Conservation (phyloP, 2,888 invertebrate genomes). For the Hipparchia semele region DNA sequence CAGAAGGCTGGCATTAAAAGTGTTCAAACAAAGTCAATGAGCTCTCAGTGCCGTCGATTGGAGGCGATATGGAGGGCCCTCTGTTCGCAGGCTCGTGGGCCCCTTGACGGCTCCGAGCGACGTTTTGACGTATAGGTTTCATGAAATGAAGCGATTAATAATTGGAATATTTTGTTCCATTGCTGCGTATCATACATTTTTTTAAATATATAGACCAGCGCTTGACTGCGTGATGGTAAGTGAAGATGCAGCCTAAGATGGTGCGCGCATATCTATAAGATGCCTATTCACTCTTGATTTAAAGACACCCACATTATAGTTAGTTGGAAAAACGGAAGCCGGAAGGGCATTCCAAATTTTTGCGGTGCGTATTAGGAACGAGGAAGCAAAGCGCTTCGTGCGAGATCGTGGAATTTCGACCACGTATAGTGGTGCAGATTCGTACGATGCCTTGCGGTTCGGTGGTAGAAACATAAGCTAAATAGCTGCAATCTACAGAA, state of each 20-base stretch:
- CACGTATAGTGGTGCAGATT: no score
- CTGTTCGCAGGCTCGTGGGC: slow-evolving; percentile 1
- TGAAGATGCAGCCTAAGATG: no score
- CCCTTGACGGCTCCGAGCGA: slow-evolving; percentile 10
- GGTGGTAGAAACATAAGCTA: neutral
- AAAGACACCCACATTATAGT: no score
- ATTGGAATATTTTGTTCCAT: neutral
- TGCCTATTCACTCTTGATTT: no score
- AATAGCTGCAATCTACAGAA: neutral
- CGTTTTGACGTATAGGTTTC: slow-evolving; percentile 8
- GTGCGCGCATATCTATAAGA: no score
- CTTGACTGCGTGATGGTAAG: no score
- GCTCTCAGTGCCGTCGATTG: slow-evolving; percentile 6
- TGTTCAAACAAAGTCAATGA: slow-evolving; percentile 8
- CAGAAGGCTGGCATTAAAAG: neutral
- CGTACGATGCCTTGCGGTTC: no score
- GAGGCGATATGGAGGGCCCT: slow-evolving; percentile 8
- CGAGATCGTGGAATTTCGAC: no score
- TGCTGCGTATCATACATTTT: neutral
- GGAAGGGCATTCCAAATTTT: no score
- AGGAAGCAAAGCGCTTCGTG: no score
- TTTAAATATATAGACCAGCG: neutral
- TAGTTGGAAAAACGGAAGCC: no score
- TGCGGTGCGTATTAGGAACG: no score
- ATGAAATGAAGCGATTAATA: slow-evolving; percentile 2